Conservation (phyloP, 2,113 vertebrate species). For the Carettochelys insculpta region DNA sequence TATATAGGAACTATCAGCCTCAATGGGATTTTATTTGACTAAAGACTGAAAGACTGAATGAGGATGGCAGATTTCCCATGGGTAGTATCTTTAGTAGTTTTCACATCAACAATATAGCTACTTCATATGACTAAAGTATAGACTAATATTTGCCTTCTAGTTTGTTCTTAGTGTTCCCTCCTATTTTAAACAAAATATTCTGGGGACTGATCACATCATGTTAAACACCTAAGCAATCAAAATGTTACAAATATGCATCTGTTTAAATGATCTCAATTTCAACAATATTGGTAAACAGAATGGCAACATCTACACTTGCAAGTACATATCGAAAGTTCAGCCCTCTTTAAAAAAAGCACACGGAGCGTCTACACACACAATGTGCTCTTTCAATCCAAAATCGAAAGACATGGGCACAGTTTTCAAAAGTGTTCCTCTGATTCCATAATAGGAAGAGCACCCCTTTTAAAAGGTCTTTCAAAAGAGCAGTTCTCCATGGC, state of each 20-base stretch:
- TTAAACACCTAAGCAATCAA: neutral
- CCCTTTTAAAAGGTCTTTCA: too few species aligned
- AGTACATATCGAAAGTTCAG: too few species aligned
- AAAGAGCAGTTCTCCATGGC: too few species aligned
- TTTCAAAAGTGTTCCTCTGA: too few species aligned
- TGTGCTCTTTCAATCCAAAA: too few species aligned
- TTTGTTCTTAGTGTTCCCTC: rapidly evolving
- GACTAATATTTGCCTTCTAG: neutral
- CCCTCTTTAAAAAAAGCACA: too few species aligned
- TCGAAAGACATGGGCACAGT: too few species aligned
- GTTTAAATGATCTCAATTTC: neutral
- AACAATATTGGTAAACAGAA: neutral
- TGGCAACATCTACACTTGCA: too few species aligned
- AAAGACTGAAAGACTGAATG: neutral
- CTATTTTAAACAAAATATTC: neutral
- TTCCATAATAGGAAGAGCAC: too few species aligned
- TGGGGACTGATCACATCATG: neutral
- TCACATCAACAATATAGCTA: neutral
- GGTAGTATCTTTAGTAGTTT: neutral
- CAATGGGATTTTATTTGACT: neutral
- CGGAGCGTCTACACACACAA: too few species aligned
- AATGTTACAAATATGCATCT: neutral
- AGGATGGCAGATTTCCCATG: neutral
- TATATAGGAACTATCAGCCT: neutral
- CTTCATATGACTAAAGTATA: rapidly evolving